Evolutionary conservation across 2,888 invertebrate species (phyloP).

Genomic region (Coleophora deauratella): DNA sequence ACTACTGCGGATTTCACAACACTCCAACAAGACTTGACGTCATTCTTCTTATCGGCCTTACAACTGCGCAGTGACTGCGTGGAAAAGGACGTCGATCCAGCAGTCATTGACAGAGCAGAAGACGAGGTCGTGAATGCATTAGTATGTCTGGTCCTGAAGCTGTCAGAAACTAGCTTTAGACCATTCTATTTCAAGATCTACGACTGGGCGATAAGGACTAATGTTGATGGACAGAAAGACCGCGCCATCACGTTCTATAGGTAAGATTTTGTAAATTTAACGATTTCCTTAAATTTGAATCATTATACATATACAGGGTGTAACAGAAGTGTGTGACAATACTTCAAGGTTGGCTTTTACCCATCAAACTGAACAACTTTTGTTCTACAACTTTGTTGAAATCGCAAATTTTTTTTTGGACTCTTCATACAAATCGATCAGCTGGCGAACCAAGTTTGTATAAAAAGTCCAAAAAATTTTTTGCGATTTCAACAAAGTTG

Average conservation of each 20-base stretch:
- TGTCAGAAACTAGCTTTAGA: slow-evolving; percentile 91
- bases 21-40: slow-evolving; percentile 79
- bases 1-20: slow-evolving; percentile 77
- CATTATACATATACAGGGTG: no score
- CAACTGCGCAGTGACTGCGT: slow-evolving; percentile 77
- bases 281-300: no score
- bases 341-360: no score
- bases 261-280: slow-evolving; percentile 39
- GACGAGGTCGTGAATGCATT: slow-evolving; percentile 83
- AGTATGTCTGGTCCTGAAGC: slow-evolving; percentile 86
- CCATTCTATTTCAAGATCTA: slow-evolving; percentile 91
- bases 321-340: no score
- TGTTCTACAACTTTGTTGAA: no score
- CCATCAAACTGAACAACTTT: no score
- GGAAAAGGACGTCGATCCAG: slow-evolving; percentile 37
- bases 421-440: no score
- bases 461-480: no score
- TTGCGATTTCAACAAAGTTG: no score
- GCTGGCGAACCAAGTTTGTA: no score
- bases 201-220: slow-evolving; percentile 86
- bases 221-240: slow-evolving; percentile 74
- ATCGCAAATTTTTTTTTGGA: no score
- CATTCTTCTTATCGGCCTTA: slow-evolving; percentile 82
- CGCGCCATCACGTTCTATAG: slow-evolving; percentile 88
- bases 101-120: slow-evolving; percentile 77